Evolutionary conservation across 1,140 invertebrate genomes (phyloP), one percentile per base, ranked within the genome.

Genomic region (Eupeodes corollae): DNA sequence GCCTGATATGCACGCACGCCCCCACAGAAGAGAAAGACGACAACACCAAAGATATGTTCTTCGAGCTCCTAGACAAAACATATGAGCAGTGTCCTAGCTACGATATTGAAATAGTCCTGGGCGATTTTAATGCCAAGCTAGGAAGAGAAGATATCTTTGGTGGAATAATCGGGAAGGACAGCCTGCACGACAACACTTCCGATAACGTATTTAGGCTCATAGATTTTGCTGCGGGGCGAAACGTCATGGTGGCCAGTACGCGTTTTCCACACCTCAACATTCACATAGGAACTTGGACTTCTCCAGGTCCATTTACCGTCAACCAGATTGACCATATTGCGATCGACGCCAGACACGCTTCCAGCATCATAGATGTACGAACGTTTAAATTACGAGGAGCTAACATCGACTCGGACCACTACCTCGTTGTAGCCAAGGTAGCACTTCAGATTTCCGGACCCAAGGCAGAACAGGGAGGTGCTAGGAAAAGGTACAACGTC

Each of bases 301-400:
- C 53, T 12, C 51, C 52, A 31, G 47, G 56, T 49, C 42, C 49
- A 11, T 6, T 42, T 15, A 47, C 44, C 10, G 40, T 47, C 41
- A 56, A 58, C 47, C 47, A 56, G 42, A 54, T 54, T 47, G 54
- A 54, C 40, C 52, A 54, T 35, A 41, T 54, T 16, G 15, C 47
- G 15, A 50, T 50, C 11, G 38, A 42, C 37, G 47, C 26, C 33
- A 38, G 46, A 40, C 45, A 40, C 34, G 39, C 19, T 18, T 44
- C 33, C 16, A 45, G 33, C 26, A 37, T 54, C 26, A 43, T 19
- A 21, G 44, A 54, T 33, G 50, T 49, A 13, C 52, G 42, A 48
- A 44, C 38, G 19, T 48, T 38, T n/a, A n/a, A n/a, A n/a, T n/a
- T n/a, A 14, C 47, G 49, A 50, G 44, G 49, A 3, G 46, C 46